phyloP scores from a whole-genome alignment of 2,113 vertebrate genomes.

The Callionymus lyra region DNA sequence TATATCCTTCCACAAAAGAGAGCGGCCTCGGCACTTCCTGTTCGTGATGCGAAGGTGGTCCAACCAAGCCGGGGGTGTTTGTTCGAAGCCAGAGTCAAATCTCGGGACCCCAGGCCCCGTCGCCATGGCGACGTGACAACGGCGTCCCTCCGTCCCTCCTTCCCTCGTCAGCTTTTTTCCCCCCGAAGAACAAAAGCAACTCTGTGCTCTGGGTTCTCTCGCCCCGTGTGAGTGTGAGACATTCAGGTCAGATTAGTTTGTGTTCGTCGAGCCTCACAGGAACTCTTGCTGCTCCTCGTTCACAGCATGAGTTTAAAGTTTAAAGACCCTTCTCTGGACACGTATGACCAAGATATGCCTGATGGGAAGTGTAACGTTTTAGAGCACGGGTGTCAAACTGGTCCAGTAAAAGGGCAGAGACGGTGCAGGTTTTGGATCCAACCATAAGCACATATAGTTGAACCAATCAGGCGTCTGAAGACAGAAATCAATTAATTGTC shows the following conservation, averaged over 20 bases:
- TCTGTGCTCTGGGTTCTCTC: conserved; percentile 48
- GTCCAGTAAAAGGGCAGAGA: too few relatives aligned
- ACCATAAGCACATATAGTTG: too few relatives aligned
- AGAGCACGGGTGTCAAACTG: too few relatives aligned
- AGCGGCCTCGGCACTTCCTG: conserved; percentile 49
- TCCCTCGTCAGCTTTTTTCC: conserved; percentile 53
- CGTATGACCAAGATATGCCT: too few relatives aligned
- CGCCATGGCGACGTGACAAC: conserved; percentile 56
- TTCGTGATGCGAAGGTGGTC: conserved; percentile 40
- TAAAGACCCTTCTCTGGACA: too few relatives aligned
- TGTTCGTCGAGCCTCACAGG: conserved; percentile 40
- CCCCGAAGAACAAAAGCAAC: conserved; percentile 66
- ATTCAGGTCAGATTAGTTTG: conserved; percentile 64
- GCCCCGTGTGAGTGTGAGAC: conserved; percentile 27
- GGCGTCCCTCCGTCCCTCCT: conserved; percentile 18
- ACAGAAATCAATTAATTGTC: too few relatives aligned
- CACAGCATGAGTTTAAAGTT: too few relatives aligned
- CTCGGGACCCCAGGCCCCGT: conserved; percentile 35
- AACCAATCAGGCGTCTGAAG: too few relatives aligned
- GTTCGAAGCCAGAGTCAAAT: too few relatives aligned
- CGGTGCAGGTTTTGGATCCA: too few relatives aligned
- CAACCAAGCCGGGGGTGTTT: conserved; percentile 35
- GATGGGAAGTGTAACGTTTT: too few relatives aligned
- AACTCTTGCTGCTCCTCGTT: neutral
- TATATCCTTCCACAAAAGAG: conserved; percentile 31